Conservation (phyloP, 1,140 invertebrate species). For the Anastrepha obliqua region DNA sequence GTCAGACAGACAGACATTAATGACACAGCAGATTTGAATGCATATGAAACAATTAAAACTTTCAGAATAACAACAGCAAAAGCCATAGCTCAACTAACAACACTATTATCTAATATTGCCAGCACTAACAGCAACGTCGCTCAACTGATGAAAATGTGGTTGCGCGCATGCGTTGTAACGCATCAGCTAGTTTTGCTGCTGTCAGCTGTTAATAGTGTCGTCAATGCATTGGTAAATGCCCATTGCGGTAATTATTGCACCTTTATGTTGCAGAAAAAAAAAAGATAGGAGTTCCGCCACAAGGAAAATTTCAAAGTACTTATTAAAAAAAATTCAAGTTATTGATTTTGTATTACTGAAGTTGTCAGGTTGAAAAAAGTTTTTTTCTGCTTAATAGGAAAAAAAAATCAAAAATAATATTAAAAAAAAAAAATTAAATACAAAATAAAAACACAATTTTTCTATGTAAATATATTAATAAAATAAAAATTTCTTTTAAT, state of each 20-base stretch:
- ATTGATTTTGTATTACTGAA: no score
- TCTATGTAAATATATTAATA: no score
- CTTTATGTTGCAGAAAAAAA: neutral
- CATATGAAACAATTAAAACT: constrained; percentile 28
- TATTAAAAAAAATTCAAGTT: no score
- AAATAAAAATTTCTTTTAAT: no score
- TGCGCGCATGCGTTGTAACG: constrained; percentile 21
- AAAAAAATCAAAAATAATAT: no score
- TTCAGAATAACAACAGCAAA: constrained; percentile 4
- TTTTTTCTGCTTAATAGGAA: no score
- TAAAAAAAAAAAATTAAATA: no score
- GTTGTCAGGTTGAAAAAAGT: no score
- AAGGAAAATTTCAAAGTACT: no score
- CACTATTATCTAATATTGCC: constrained; percentile 12
- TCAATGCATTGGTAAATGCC: constrained; percentile 43
- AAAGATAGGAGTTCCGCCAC: no score
- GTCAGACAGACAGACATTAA: neutral
- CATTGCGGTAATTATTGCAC: constrained; percentile 12
- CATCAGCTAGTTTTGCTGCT: neutral
- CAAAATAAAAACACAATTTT: no score
- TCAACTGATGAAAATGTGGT: neutral
- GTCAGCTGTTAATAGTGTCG: constrained; percentile 2
- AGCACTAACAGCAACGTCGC: neutral
- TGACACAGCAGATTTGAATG: constrained; percentile 36
- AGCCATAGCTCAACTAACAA: neutral